Evolutionary conservation across 2,888 invertebrate species (phyloP), one percentile per base, ranked within the genome.

Genomic region (Cyclophora albipunctata): DNA sequence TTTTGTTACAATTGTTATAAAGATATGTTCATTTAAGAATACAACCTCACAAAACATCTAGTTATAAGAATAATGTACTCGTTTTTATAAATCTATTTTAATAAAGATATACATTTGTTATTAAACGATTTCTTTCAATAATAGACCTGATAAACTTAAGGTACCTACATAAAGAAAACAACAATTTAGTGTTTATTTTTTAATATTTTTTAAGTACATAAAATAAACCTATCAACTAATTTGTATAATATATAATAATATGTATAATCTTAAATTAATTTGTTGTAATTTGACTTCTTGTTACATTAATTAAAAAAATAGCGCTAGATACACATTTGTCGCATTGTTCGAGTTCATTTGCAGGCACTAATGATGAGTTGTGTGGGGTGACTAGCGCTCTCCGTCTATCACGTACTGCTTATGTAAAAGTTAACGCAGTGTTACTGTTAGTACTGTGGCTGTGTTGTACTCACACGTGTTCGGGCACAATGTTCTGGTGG

Each of bases 401-500:
- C 66, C 69, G 69, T 75, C 78, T 81, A 84, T 83, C 85, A 83
- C 84, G 81, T 84, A 84, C 78, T 80, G 78, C 79, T 79, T 81
- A 81, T 74, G 75, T 73, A 80, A 78, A 75, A 77, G 78, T 81
- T 81, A 78, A 80, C 76, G 79, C 82, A 79, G 80, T 81, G 80
- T 83, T 81, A 79, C 79, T 81, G 80, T 83, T 81, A 81, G 78
- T 78, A 60, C 73, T 66, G 55, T 71, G 69, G 67, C 67, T 69
- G 70, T 64, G 65, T 75, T 72, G 71, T 72, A 69, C 68, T 90
- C 89, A 91, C 62, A 91, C 91, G 68, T 91, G 90, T 70, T 91
- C 91, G 49, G 91, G 91, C 59, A 91, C 90, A 62, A 91, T 90
- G 71, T 91, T 91, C 75, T 82, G 90, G 79, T 91, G 91, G 68